Conservation (phyloP, 2,888 invertebrate species). For the Loripinus fragilis region DNA sequence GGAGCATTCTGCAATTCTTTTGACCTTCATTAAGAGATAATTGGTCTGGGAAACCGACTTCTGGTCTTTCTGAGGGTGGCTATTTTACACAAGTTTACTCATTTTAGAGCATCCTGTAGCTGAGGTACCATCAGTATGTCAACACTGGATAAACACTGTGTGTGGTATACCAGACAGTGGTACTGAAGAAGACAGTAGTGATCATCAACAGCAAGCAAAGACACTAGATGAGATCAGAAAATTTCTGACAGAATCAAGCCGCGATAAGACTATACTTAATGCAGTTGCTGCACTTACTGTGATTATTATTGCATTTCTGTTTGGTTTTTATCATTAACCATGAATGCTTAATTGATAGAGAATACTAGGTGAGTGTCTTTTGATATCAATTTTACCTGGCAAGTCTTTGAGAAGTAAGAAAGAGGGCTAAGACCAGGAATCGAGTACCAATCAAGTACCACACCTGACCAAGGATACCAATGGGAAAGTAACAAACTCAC, state of each 20-base stretch:
- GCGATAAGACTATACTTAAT: background rate
- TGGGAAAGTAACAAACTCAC: too few species aligned
- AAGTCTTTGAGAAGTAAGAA: too few species aligned
- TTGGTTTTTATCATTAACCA: background rate
- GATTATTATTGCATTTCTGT: background rate
- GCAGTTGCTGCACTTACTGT: background rate
- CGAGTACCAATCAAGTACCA: too few species aligned
- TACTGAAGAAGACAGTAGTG: background rate
- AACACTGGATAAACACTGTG: background rate
- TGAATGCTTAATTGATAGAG: background rate
- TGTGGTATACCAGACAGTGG: background rate
- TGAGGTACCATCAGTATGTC: background rate
- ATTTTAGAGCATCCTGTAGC: background rate
- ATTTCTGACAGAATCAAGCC: constrained; percentile 7
- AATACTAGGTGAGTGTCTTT: too few species aligned
- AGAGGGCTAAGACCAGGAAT: too few species aligned
- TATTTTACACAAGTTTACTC: too few species aligned
- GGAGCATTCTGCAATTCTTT: too few species aligned
- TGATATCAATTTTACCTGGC: too few species aligned
- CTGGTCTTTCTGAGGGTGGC: too few species aligned
- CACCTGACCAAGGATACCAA: too few species aligned
- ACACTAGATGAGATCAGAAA: background rate
- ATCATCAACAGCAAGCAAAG: background rate
- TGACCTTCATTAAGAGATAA: too few species aligned
- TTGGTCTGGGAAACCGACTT: too few species aligned